A percentile compares a stretch with the other conserved stretches of the same genome.
Conservation (phyloP, 2,797 vertebrate species). For the Melanotaenia trifasciata region DNA sequence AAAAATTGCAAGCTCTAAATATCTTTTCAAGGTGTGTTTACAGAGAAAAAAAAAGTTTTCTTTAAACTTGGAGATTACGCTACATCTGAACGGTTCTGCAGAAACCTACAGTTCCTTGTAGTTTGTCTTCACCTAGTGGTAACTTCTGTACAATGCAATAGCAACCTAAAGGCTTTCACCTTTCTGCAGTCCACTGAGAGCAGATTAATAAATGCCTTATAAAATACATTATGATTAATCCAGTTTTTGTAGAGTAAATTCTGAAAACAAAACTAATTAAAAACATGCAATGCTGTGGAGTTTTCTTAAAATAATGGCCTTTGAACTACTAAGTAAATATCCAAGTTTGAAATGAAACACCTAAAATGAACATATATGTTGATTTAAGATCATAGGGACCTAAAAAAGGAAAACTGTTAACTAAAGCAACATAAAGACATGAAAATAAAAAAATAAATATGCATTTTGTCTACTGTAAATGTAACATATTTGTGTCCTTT, state of each 20-base stretch:
- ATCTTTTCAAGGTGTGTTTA: too few relatives aligned
- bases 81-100: neutral
- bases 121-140: constrained; percentile 70
- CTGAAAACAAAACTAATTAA: neutral
- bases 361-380: too few relatives aligned
- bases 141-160: neutral
- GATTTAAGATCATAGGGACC: too few relatives aligned
- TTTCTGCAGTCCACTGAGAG: constrained; percentile 4
- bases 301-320: neutral
- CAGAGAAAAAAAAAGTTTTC: neutral
- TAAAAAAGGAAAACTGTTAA: too few relatives aligned
- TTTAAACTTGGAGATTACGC: neutral
- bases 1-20: too few relatives aligned
- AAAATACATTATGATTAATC: neutral
- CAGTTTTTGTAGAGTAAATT: neutral
- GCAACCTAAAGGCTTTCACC: neutral
- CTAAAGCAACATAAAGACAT: too few relatives aligned
- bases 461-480: too few relatives aligned
- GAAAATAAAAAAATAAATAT: too few relatives aligned
- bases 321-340: too few relatives aligned
- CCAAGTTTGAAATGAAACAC: too few relatives aligned
- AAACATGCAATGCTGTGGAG: neutral
- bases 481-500: too few relatives aligned
- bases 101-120: neutral
- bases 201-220: neutral